Percentiles rank a stretch among this genome's conserved stretches.
Evolutionary conservation across 2,797 vertebrate genomes (phyloP).

Genomic region (Salmo trutta): DNA sequence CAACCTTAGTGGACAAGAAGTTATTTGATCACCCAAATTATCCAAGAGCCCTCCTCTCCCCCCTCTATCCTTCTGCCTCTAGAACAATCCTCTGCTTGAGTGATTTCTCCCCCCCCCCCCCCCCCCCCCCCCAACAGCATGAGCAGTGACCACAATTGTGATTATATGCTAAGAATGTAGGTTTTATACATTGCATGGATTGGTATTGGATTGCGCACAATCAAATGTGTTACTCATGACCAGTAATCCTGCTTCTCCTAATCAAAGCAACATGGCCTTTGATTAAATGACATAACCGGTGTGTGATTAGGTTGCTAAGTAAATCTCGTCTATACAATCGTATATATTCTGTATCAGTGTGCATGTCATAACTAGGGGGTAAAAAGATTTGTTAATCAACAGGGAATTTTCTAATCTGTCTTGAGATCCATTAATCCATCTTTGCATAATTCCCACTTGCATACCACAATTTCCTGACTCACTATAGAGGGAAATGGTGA

Average conservation of each 20-base stretch:
- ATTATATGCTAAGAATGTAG: conserved; percentile 29
- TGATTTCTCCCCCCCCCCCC: conserved; percentile 10
- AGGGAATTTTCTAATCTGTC: conserved; percentile 22
- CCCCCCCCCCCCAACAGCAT: conserved; percentile 12
- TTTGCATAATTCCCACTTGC: conserved; percentile 31
- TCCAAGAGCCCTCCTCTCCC: neutral
- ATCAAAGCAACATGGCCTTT: conserved; percentile 28
- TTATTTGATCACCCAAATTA: neutral
- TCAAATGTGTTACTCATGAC: conserved; percentile 11
- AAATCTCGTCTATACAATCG: neutral
- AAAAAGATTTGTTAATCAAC: conserved; percentile 44
- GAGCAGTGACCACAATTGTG: conserved; percentile 27
- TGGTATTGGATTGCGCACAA: neutral
- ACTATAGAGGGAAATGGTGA: neutral
- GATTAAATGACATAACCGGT: conserved; percentile 22
- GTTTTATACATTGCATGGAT: conserved; percentile 31
- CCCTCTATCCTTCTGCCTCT: neutral
- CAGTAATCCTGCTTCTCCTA: conserved; percentile 18
- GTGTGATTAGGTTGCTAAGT: neutral
- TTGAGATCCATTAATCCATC: conserved; percentile 41
- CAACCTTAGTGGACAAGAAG: neutral
- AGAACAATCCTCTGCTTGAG: neutral
- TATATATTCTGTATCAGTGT: conserved; percentile 25
- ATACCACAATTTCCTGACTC: neutral
- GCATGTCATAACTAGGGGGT: conserved; percentile 42